phyloP scores from a whole-genome alignment of 2,888 invertebrate genomes.

The Agapostemon virescens region DNA sequence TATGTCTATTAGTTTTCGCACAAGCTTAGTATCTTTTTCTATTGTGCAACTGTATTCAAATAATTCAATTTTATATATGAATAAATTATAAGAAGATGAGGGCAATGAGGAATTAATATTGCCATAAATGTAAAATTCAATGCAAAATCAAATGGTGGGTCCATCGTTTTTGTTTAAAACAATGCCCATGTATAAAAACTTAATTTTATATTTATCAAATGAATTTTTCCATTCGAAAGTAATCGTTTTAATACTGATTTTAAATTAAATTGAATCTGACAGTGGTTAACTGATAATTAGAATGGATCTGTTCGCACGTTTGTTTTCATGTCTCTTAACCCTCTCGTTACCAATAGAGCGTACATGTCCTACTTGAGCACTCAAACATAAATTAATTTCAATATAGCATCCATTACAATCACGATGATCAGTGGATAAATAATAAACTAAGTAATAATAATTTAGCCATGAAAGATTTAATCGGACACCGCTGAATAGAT shows the following conservation, averaged over 20 bases:
- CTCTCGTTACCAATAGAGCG: constrained; percentile 3
- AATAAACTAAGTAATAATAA: neutral
- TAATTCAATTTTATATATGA: too few species aligned
- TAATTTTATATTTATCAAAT: neutral
- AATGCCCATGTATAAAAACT: too few species aligned
- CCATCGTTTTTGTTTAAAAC: too few species aligned
- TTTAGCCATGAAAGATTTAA: neutral
- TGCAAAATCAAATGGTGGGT: too few species aligned
- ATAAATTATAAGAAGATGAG: too few species aligned
- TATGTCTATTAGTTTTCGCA: too few species aligned
- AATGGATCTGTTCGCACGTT: constrained; percentile 5
- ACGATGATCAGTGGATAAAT: neutral
- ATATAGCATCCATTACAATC: neutral
- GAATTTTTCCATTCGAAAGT: neutral
- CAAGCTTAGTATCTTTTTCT: too few species aligned
- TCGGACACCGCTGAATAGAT: neutral
- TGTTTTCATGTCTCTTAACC: constrained; percentile 4
- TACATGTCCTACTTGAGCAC: neutral
- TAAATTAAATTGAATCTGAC: neutral
- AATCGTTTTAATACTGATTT: neutral
- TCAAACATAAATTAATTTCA: constrained; percentile 4
- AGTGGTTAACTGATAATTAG: neutral
- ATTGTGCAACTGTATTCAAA: too few species aligned
- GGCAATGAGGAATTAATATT: too few species aligned
- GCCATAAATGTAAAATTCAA: too few species aligned